phyloP scores from a whole-genome alignment of 2,888 invertebrate species.

The Tenthredo notha region DNA sequence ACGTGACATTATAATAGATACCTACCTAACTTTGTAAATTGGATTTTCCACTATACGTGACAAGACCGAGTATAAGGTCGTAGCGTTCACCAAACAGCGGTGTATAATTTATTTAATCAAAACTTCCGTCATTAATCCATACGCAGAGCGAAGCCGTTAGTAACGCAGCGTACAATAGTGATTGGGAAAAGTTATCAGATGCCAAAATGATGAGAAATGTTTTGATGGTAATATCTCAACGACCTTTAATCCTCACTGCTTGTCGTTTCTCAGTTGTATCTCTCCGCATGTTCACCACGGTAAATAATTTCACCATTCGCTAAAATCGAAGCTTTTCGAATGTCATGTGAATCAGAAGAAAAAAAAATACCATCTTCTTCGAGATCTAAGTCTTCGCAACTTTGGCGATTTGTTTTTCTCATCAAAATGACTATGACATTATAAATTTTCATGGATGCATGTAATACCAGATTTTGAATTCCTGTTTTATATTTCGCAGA shows the following conservation, averaged over 20 bases:
- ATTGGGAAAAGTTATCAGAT: constrained; percentile 62
- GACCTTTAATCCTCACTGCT: constrained; percentile 63
- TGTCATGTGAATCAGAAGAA: no score
- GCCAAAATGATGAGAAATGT: constrained; percentile 59
- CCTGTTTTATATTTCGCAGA: constrained; percentile 53
- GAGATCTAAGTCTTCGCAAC: no score
- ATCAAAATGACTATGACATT: not conserved
- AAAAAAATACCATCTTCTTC: constrained; percentile 50
- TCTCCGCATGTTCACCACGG: constrained; percentile 65
- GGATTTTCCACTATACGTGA: constrained; percentile 19
- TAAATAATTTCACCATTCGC: constrained; percentile 49
- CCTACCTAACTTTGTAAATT: constrained; percentile 27
- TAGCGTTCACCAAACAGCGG: not conserved
- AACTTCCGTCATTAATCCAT: constrained; percentile 6
- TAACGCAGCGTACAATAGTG: constrained; percentile 61
- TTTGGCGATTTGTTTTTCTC: not conserved
- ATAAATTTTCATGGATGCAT: not conserved
- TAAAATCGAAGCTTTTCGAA: not conserved
- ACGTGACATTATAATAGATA: constrained; percentile 13
- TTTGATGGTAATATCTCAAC: constrained; percentile 62
- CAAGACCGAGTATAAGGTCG: not conserved
- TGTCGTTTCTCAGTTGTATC: constrained; percentile 62
- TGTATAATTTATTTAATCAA: constrained; percentile 34
- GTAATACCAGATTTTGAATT: not conserved
- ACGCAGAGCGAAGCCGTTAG: constrained; percentile 63